Conservation (phyloP, 2,113 vertebrate species). For the Etheostoma spectabile region DNA sequence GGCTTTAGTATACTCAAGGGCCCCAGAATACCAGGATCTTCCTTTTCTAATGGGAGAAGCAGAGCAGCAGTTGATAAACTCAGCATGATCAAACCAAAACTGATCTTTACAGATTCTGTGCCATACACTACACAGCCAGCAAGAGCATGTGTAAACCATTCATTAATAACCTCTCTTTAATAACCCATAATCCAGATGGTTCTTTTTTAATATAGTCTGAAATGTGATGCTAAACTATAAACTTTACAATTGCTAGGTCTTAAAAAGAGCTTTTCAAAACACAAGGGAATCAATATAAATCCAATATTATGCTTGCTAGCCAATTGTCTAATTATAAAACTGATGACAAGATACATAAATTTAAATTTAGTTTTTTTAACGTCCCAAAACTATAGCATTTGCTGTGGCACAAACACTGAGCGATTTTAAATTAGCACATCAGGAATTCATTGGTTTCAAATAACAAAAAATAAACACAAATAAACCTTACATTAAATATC, state of each 20-base stretch:
- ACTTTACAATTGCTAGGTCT: neutral
- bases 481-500: neutral
- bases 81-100: slow-evolving; percentile 11
- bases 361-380: neutral
- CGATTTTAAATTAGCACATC: slow-evolving; percentile 35
- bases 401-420: slow-evolving; percentile 8
- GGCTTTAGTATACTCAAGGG: slow-evolving; percentile 29
- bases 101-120: slow-evolving; percentile 55
- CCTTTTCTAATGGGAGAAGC: slow-evolving; percentile 35
- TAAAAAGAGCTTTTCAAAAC: neutral
- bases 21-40: slow-evolving; percentile 26
- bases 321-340: neutral
- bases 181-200: slow-evolving; percentile 11
- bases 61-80: slow-evolving; percentile 28
- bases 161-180: slow-evolving; percentile 19
- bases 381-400: neutral
- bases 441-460: slow-evolving; percentile 37
- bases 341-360: neutral
- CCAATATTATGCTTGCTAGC: neutral
- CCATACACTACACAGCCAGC: neutral
- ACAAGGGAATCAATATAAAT: neutral
- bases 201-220: neutral
- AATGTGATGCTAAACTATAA: slow-evolving; percentile 1
- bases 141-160: slow-evolving; percentile 23
- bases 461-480: slow-evolving; percentile 14